Conservation (phyloP, 2,888 invertebrate genomes). For the Toxonevra muliebris region DNA sequence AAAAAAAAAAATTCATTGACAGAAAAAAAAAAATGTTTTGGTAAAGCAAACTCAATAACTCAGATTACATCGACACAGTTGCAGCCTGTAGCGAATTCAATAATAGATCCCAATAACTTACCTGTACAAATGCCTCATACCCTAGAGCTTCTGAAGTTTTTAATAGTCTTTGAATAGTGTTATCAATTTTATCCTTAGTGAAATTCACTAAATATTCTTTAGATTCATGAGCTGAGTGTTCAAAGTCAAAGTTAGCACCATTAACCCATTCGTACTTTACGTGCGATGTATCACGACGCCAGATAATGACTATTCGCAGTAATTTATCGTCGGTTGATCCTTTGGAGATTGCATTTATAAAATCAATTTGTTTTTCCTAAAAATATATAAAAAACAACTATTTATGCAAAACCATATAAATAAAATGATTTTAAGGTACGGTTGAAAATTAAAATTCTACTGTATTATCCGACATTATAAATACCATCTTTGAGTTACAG, state of each 20-base stretch:
- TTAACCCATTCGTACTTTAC: constrained; percentile 89
- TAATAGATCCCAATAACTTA: constrained; percentile 51
- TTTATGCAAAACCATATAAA: too few species aligned
- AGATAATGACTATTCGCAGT: constrained; percentile 85
- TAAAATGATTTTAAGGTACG: too few species aligned
- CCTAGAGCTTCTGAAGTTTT: constrained; percentile 78
- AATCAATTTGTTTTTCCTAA: constrained; percentile 74
- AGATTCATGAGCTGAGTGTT: constrained; percentile 57
- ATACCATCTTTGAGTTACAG: too few species aligned
- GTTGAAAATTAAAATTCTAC: too few species aligned
- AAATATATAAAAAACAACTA: constrained; percentile 19
- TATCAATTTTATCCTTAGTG: constrained; percentile 77
- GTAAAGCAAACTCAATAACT: too few species aligned
- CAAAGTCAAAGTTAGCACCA: constrained; percentile 57
- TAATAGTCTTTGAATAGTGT: constrained; percentile 76
- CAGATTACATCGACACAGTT: too few species aligned
- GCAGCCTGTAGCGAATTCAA: background rate
- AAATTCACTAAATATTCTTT: constrained; percentile 72
- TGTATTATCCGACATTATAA: too few species aligned
- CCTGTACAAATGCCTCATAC: constrained; percentile 82
- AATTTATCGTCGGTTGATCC: constrained; percentile 72
- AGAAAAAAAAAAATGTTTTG: too few species aligned
- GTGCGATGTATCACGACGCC: constrained; percentile 86
- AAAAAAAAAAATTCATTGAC: too few species aligned
- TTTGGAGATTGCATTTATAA: constrained; percentile 71